These are phyloP conservation scores for Cydia pomonella DNA, from an alignment of 1,140 invertebrate genomes.

Conservation along the genomic window DNA sequence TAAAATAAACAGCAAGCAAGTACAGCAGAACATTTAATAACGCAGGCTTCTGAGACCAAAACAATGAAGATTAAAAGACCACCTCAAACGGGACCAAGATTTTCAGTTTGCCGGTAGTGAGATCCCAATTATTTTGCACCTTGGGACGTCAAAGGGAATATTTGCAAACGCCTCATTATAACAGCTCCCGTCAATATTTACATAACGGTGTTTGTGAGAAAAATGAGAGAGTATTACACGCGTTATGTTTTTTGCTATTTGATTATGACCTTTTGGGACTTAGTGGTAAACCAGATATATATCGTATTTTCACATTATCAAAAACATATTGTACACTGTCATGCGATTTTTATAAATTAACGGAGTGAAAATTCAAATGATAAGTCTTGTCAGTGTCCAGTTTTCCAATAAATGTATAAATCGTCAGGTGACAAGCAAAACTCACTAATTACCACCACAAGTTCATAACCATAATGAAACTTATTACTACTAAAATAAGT, in stretches of 20 bases:
- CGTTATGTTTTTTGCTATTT: background rate
- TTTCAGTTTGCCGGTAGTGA: constrained; percentile 8
- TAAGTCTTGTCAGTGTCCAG: too few species aligned
- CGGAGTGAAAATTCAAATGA: too few species aligned
- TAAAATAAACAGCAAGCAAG: too few species aligned
- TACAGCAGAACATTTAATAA: background rate
- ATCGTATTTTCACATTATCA: background rate
- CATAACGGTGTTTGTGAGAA: constrained; percentile 16
- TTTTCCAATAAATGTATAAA: too few species aligned
- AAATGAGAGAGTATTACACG: constrained; percentile 19
- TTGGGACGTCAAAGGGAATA: constrained; percentile 22
- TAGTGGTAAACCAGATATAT: background rate
- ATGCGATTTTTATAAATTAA: too few species aligned
- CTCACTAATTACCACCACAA: too few species aligned
- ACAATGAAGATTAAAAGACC: background rate
- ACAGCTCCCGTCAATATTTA: constrained; percentile 29
- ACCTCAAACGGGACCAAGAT: background rate
- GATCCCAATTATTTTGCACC: constrained; percentile 29
- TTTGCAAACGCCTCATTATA: constrained; percentile 32
- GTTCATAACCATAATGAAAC: too few species aligned
- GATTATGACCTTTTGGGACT: background rate
- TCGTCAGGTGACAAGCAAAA: too few species aligned
- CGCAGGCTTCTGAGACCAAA: background rate
- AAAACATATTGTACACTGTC: too few species aligned
- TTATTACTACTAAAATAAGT: too few species aligned